A percentile compares a stretch with the other conserved stretches of the same genome.
Evolutionary conservation across 1,140 invertebrate genomes (phyloP).

Genomic region (Halesus radiatus): DNA sequence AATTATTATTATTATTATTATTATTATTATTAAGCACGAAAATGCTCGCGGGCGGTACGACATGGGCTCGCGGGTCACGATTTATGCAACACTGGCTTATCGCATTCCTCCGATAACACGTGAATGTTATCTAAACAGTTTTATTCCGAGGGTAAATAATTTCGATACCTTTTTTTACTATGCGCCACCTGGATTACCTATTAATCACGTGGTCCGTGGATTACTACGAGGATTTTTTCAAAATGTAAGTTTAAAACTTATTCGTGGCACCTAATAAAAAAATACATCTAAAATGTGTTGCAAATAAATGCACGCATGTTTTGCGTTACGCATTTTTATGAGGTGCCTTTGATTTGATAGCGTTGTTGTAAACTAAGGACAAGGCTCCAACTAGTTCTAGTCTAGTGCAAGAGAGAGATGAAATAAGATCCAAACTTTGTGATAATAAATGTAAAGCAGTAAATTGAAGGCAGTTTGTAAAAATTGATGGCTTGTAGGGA

Average conservation of each 20-base stretch:
- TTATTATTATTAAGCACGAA: too few relatives aligned
- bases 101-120: too few relatives aligned
- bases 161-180: slow-evolving; percentile 8
- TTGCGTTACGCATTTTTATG: too few relatives aligned
- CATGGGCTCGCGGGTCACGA: too few relatives aligned
- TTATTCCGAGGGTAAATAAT: not conserved
- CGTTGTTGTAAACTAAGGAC: slow-evolving; percentile 8
- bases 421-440: slow-evolving; percentile 30
- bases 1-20: too few relatives aligned
- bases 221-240: not conserved
- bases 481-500: not conserved
- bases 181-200: slow-evolving; percentile 28
- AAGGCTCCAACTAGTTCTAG: not conserved
- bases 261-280: not conserved
- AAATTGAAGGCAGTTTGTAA: not conserved
- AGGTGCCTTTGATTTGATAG: too few relatives aligned
- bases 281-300: not conserved
- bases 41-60: too few relatives aligned
- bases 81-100: too few relatives aligned
- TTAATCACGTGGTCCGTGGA: slow-evolving; percentile 29
- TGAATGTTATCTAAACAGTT: too few relatives aligned
- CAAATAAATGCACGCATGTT: too few relatives aligned
- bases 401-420: slow-evolving; percentile 29
- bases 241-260: not conserved
- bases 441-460: not conserved